These are phyloP conservation scores for Phyllotreta striolata DNA, from an alignment of 2,888 invertebrate genomes.

Conservation along the genomic window DNA sequence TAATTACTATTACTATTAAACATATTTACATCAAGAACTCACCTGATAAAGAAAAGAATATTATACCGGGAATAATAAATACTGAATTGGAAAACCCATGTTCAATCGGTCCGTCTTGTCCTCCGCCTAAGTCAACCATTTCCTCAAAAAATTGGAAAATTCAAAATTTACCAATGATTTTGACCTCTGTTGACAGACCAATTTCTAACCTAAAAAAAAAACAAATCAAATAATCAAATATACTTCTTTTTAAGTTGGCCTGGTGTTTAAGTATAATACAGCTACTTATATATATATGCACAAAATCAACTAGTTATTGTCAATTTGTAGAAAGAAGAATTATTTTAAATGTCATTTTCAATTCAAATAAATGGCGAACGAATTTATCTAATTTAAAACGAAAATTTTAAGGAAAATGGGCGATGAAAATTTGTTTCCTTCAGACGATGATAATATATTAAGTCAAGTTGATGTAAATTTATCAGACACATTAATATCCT, in stretches of 20 bases:
- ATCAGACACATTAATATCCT: constrained; percentile 30
- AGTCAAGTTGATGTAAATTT: constrained; percentile 11
- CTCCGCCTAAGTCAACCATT: constrained; percentile 87
- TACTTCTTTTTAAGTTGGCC: no score
- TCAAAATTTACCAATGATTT: no score
- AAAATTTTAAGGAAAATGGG: constrained; percentile 15
- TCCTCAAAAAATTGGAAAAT: neutral
- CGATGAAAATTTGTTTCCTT: constrained; percentile 1
- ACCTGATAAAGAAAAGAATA: constrained; percentile 83
- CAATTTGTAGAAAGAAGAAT: neutral
- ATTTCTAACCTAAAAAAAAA: no score
- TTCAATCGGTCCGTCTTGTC: constrained; percentile 81
- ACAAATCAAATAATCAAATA: no score
- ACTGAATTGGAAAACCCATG: constrained; percentile 89
- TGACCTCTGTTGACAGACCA: no score
- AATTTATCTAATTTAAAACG: constrained; percentile 3
- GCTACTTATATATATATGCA: no score
- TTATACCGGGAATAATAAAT: constrained; percentile 84
- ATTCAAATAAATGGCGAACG: neutral
- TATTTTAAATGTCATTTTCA: neutral
- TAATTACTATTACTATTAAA: neutral
- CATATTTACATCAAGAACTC: constrained; percentile 54
- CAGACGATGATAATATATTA: constrained; percentile 1
- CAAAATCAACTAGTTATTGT: no score
- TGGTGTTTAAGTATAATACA: no score